A percentile compares a stretch with the other conserved stretches of the same genome.
Evolutionary conservation across 2,888 invertebrate genomes (phyloP).

Genomic region (Aphidoletes aphidimyza): DNA sequence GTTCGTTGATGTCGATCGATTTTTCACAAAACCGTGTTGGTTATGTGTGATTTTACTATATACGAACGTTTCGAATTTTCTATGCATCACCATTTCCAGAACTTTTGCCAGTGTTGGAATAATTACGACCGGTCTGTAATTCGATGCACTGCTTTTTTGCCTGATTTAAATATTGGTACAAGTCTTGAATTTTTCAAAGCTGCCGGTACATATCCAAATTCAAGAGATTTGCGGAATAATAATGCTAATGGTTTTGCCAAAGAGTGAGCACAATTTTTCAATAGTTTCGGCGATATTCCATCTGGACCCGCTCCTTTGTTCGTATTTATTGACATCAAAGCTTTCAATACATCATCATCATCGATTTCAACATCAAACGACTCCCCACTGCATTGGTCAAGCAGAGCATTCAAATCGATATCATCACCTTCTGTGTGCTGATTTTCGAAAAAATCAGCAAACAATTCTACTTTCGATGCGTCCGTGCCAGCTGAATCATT

Average conservation of each 20-base stretch:
- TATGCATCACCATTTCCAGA: not conserved
- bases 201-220: not conserved
- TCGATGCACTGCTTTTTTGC: not conserved
- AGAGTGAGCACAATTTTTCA: constrained; percentile 22
- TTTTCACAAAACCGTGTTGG: constrained; percentile 23
- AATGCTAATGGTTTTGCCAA: not conserved
- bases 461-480: not conserved
- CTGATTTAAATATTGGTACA: constrained; percentile 30
- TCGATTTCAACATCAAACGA: not conserved
- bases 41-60: not conserved
- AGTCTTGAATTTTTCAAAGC: not conserved
- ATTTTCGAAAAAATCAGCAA: constrained; percentile 3
- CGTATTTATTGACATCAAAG: not conserved
- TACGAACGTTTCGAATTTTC: not conserved
- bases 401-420: not conserved
- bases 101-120: constrained; percentile 39
- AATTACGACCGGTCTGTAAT: constrained; percentile 35
- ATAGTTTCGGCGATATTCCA: constrained; percentile 18
- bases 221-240: constrained; percentile 1
- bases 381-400: not conserved
- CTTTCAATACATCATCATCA: not conserved
- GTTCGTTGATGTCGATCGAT: not conserved
- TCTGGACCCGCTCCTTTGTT: constrained; percentile 49
- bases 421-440: not conserved
- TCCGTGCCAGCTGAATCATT: not conserved